Conservation (phyloP, 37 sponge, comb jelly and placozoan genomes). For the Haliclona indistincta region DNA sequence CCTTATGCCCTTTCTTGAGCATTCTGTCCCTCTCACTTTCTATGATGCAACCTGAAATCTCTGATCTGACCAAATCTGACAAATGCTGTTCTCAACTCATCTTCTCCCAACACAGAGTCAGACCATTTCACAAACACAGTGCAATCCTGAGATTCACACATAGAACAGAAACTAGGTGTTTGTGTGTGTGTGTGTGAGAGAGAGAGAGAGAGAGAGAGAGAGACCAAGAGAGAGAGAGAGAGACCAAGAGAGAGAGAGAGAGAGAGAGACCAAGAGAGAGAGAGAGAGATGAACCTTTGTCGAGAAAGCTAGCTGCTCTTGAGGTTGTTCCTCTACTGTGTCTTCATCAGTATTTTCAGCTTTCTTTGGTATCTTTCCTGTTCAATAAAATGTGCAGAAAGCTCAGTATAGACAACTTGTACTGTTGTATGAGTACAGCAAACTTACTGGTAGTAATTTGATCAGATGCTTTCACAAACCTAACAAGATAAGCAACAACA, state of each 20-base stretch:
- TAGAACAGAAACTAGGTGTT: not conserved
- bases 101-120: conserved; percentile 24
- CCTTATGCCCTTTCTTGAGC: not conserved
- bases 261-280: too few species aligned
- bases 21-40: not conserved
- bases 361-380: conserved; percentile 37
- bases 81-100: conserved; percentile 41
- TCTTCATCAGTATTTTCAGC: conserved; percentile 8
- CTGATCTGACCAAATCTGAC: conserved; percentile 46
- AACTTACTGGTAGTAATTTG: not conserved
- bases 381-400: not conserved
- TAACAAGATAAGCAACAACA: too few species aligned
- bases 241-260: too few species aligned
- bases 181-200: not conserved
- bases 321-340: not conserved
- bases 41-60: not conserved
- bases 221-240: too few species aligned
- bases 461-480: conserved; percentile 31
- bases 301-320: not conserved
- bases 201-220: not conserved
- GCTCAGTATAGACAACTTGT: too few species aligned
- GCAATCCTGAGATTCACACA: conserved; percentile 42
- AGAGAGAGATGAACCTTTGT: conserved; percentile 28
- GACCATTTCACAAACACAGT: conserved; percentile 29
- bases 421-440: not conserved